phyloP scores from a whole-genome alignment of 1,140 invertebrate genomes.

The Drosophila arawakana region DNA sequence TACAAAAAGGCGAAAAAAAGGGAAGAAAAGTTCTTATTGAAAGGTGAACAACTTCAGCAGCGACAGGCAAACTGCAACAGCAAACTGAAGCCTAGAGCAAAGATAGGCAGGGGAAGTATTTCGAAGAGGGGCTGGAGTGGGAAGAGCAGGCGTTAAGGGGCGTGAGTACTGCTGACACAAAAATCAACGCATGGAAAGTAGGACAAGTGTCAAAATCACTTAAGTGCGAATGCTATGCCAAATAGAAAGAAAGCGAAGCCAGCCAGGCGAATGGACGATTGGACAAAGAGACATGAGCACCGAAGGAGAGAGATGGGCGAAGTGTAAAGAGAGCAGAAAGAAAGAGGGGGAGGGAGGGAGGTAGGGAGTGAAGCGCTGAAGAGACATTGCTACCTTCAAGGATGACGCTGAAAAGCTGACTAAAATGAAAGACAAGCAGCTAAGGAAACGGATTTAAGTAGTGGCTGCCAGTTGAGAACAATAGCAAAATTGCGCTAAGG shows the following conservation, averaged over 20 bases:
- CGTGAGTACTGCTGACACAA: conserved; percentile 69
- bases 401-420: conserved; percentile 44
- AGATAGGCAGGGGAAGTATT: background rate
- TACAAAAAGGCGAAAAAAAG: background rate
- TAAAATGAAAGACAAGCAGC: conserved; percentile 62
- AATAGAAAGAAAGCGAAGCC: conserved; percentile 75
- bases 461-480: conserved; percentile 63
- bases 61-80: conserved; percentile 20
- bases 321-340: background rate
- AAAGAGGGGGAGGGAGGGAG: background rate
- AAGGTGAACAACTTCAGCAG: conserved; percentile 77
- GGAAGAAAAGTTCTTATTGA: conserved; percentile 59
- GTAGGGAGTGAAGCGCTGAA: conserved; percentile 3
- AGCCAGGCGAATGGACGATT: conserved; percentile 25
- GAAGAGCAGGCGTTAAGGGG: background rate
- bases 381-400: conserved; percentile 52
- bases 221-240: conserved; percentile 78
- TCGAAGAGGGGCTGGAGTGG: background rate
- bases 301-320: conserved; percentile 18
- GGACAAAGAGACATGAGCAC: conserved; percentile 2
- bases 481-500: conserved; percentile 38
- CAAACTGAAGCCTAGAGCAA: conserved; percentile 11
- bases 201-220: conserved; percentile 82
- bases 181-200: conserved; percentile 81
- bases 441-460: conserved; percentile 76